Evolutionary conservation across 1,140 invertebrate genomes (phyloP).

Genomic region (Sitobion miscanthi): DNA sequence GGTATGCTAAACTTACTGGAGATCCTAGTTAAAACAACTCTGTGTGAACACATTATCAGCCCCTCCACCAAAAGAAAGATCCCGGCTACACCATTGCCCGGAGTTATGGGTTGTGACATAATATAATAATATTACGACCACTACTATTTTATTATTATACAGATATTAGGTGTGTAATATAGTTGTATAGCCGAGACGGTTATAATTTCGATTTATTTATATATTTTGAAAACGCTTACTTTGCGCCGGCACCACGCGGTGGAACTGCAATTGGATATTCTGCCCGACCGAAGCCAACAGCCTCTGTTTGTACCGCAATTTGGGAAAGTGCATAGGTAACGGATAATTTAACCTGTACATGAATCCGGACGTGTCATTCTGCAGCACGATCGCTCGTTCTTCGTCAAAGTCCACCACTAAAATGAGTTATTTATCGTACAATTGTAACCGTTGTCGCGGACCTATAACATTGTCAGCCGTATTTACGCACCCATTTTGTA

Average conservation of each 20-base stretch:
- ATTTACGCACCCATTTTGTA: slow-evolving; percentile 68
- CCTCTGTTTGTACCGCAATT: slow-evolving; percentile 66
- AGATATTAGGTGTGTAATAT: background rate
- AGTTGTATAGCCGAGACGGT: background rate
- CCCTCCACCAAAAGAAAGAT: too few relatives aligned
- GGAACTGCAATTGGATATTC: slow-evolving; percentile 66
- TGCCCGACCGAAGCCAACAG: slow-evolving; percentile 68
- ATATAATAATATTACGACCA: background rate
- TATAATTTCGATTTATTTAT: background rate
- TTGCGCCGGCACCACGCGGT: slow-evolving; percentile 63
- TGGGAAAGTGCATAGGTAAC: slow-evolving; percentile 54
- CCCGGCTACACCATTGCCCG: too few relatives aligned
- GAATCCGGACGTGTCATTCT: slow-evolving; percentile 61
- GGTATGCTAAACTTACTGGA: too few relatives aligned
- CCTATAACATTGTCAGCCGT: background rate
- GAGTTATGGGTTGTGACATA: background rate
- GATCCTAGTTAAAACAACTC: too few relatives aligned
- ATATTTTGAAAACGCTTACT: slow-evolving; percentile 53
- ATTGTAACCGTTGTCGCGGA: background rate
- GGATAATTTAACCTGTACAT: slow-evolving; percentile 66
- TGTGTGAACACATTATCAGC: too few relatives aligned
- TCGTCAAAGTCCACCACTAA: slow-evolving; percentile 51
- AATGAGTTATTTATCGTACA: background rate
- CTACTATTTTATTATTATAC: background rate
- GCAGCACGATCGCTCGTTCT: slow-evolving; percentile 40